Base-by-base conservation (phyloP, 23 tunicate genomes). In the Diplosoma virens region DNA sequence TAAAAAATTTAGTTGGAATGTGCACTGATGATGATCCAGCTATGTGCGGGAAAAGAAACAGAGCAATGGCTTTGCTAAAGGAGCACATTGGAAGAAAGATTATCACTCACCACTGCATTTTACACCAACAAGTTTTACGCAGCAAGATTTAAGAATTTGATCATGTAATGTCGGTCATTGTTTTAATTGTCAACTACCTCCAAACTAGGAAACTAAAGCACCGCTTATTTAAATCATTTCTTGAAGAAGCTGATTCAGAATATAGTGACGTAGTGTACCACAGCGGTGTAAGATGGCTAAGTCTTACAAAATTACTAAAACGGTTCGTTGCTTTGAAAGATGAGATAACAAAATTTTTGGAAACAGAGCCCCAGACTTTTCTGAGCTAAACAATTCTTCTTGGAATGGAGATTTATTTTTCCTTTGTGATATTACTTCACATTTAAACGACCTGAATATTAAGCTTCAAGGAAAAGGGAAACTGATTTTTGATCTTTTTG, bases 11-110 rank as follows among this genome's bases (percentile, higher is more conserved):
- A 26, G 73, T 59, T 76, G 81, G 81, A 76, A 9, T 60, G 52
- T 76, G 81, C 70, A 60, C 81, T 76, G 81, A 76, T 73, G 81
- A 73, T 76, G n/a, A n/a, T 74, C 79, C 79, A 50, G 67, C 79
- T 7, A 76, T 76, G 81, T 59, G 81, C 52, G 70, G 81, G 32
- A 76, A 76, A 33, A 33, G 29, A 29, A 76, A 76, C 6, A 52
- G 73, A 76, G 81, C 71, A 16, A 29, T 33, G 81, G 24, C 81
- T 60, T 76, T 76, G 79, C 79, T 73, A 73, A 67, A 73, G 68
- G 79, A 25, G 17, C 27, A 24, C 35, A 73, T 73, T 73, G 79
- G 79, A 5, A 73, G 79, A 73, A 73, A 53, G 79, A 27, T 73
- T 25, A 73, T 73, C 35, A 29, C 79, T 73, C 68, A 53, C 79